phyloP scores from a whole-genome alignment of 2,797 vertebrate species.

The Heliangelus exortis region DNA sequence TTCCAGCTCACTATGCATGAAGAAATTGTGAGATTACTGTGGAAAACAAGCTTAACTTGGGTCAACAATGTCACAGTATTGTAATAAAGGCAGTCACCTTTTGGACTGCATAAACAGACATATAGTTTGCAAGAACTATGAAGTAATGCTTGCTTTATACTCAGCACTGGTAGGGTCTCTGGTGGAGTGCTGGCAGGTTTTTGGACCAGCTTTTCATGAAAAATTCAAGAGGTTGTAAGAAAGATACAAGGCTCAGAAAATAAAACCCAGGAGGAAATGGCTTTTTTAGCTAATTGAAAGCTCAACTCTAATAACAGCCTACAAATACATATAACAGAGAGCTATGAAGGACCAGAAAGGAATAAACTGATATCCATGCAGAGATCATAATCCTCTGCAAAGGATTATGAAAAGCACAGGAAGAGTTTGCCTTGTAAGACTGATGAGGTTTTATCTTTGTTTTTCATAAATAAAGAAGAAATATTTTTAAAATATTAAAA shows the following conservation, averaged over 20 bases:
- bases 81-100: not conserved
- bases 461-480: not conserved
- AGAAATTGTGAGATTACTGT: not conserved
- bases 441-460: not conserved
- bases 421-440: not conserved
- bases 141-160: not conserved
- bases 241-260: not conserved
- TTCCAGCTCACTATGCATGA: not conserved
- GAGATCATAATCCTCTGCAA: not conserved
- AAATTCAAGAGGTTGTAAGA: not conserved
- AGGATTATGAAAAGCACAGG: not conserved
- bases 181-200: not conserved
- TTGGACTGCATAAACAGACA: not conserved
- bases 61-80: conserved; percentile 23
- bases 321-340: not conserved
- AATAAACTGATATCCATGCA: not conserved
- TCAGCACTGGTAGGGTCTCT: not conserved
- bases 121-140: not conserved
- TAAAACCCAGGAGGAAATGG: not conserved
- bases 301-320: not conserved
- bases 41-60: not conserved
- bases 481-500: not conserved
- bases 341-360: not conserved
- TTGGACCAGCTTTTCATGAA: not conserved
- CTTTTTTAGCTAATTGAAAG: not conserved